Base-by-base conservation (phyloP, 2,888 invertebrate genomes). In the Troides aeacus region DNA sequence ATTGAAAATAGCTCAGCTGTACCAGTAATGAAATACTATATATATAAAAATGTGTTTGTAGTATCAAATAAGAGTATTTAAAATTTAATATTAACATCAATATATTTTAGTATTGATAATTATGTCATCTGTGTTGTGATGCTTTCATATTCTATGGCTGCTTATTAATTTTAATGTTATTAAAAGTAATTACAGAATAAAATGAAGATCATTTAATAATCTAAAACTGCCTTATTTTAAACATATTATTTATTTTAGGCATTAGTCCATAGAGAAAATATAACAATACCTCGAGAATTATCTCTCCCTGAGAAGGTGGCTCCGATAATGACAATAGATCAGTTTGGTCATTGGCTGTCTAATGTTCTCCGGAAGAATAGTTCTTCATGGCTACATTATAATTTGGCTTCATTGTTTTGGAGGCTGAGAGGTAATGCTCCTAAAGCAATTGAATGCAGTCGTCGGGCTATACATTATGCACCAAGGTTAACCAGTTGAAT, bases 371-470 rank as follows among this genome's bases (percentile, higher is more conserved):
- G 89, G 73, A 93, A 93, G 80, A 97, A 97, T 82, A 93, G 89
- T 67, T 94, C 95, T 0, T 96, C 96, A 0, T 97, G 97, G 97
- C 85, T 96, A 50, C 94, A 96, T 81, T 95, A 96, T 79, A 96
- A 96, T 82, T 93, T 97, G 86, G 97, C 96, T 50, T 94, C 96
- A 1, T 93, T 96, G 75, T 97, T 95, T 86, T 97, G 97, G 97
- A 91, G 96, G 74, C 94, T 95, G 0, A 93, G 94, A 78, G 97
- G 97, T 18, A 94, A 96, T 79, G 94, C 96, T 1, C 93, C 94
- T n/a, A 95, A 95, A 77, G 96, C 97, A n/a, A 86, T 97, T 66
- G 96, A 97, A 79, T 97, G 97, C 86, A 93, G 95, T 70, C 93
- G 97, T 53, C 88, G 96, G 71, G 96, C 97, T 39, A 93, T 97